Conservation (phyloP, 2,113 vertebrate genomes). For the Anoura caudifer region DNA sequence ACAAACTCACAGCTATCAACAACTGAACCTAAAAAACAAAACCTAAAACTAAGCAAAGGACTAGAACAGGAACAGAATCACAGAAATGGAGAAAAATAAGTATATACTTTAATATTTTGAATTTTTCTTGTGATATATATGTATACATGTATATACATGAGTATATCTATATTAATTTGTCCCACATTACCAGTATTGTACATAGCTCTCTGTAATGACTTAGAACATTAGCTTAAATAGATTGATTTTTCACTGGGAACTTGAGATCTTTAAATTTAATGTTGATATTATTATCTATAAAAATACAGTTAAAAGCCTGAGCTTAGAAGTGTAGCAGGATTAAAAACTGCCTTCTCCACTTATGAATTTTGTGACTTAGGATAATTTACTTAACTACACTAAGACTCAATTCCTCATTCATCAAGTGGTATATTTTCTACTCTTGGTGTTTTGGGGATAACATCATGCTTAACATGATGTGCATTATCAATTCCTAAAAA, state of each 20-base stretch:
- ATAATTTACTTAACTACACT: not conserved
- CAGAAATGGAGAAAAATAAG: not conserved
- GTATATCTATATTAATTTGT: not conserved
- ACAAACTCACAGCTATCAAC: too few relatives aligned
- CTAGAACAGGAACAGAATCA: too few relatives aligned
- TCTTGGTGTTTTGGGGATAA: not conserved
- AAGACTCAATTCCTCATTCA: not conserved
- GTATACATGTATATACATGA: not conserved
- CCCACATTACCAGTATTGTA: not conserved
- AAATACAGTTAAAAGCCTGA: not conserved
- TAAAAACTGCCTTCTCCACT: not conserved
- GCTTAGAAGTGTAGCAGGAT: not conserved
- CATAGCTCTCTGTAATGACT: not conserved
- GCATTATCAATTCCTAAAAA: not conserved
- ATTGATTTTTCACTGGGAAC: not conserved
- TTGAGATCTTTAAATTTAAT: constrained; percentile 22
- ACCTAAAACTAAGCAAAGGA: too few relatives aligned
- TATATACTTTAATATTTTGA: not conserved
- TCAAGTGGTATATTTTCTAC: not conserved
- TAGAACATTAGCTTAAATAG: not conserved
- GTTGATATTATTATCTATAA: not conserved
- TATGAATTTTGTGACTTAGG: not conserved
- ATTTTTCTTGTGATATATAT: not conserved
- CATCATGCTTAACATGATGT: not conserved
- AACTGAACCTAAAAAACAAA: too few relatives aligned